These are phyloP conservation scores for Rhabdomys dilectus DNA, from an alignment of 2,113 vertebrate genomes.

Conservation along the genomic window DNA sequence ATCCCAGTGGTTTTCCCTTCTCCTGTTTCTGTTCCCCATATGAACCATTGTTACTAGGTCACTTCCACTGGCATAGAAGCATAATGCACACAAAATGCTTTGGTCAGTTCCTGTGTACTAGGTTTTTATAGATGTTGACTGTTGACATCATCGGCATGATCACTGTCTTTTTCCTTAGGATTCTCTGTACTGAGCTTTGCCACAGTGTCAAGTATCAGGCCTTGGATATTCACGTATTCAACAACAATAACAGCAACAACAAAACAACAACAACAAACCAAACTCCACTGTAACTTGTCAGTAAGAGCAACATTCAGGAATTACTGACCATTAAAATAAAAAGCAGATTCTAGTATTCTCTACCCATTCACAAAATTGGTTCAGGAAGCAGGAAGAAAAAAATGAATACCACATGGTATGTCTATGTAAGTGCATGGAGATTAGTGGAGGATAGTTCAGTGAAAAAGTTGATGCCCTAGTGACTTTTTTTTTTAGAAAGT, in stretches of 20 bases:
- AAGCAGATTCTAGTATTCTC: not conserved
- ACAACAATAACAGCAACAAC: not conserved
- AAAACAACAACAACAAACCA: too few species aligned
- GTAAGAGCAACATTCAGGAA: not conserved
- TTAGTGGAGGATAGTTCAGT: not conserved
- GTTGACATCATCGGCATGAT: not conserved
- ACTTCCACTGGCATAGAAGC: not conserved
- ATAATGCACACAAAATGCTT: not conserved
- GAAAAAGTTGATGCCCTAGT: not conserved
- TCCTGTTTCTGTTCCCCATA: not conserved
- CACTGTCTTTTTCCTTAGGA: not conserved
- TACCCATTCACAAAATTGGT: not conserved
- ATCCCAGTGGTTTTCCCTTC: not conserved
- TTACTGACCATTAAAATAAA: not conserved
- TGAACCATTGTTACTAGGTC: not conserved
- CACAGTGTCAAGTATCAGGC: not conserved
- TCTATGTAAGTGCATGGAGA: not conserved
- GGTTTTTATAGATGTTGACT: not conserved
- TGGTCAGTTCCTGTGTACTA: not conserved
- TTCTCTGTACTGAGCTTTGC: not conserved
- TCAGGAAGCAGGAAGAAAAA: not conserved
- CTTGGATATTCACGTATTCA: not conserved
- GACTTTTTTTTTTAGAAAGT: slow-evolving; percentile 7
- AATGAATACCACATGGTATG: not conserved
- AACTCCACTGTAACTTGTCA: not conserved